Conservation (phyloP, 2,113 vertebrate species). For the Lipophrys pholis region DNA sequence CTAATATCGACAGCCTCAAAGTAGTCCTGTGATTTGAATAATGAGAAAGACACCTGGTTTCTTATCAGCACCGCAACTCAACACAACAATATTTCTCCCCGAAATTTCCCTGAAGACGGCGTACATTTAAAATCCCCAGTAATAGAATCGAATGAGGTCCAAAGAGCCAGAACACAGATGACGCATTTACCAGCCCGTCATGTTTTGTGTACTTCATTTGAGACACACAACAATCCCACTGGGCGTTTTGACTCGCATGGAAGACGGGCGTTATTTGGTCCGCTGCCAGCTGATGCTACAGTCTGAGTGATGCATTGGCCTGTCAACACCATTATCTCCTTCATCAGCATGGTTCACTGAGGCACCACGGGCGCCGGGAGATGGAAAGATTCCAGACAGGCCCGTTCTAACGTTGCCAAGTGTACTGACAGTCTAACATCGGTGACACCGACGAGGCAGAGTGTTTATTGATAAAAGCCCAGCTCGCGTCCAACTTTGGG, state of each 20-base stretch:
- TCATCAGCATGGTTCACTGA: slow-evolving; percentile 52
- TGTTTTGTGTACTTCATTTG: neutral
- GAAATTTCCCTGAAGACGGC: neutral
- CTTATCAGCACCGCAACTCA: neutral
- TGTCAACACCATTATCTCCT: slow-evolving; percentile 58
- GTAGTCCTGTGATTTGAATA: neutral
- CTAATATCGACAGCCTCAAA: too few species aligned
- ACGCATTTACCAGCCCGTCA: neutral
- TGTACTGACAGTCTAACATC: slow-evolving; percentile 46
- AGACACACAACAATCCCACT: neutral
- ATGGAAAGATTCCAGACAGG: slow-evolving; percentile 54
- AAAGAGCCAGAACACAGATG: neutral
- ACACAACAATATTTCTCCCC: neutral
- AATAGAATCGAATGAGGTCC: neutral
- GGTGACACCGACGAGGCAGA: slow-evolving; percentile 16
- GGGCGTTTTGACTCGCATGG: slow-evolving; percentile 21
- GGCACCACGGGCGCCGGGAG: slow-evolving; percentile 25
- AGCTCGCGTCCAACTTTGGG: slow-evolving; percentile 9
- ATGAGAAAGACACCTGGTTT: neutral
- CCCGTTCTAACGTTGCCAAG: slow-evolving; percentile 49
- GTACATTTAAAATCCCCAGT: neutral
- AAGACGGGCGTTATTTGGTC: slow-evolving; percentile 29
- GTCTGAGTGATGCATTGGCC: slow-evolving; percentile 55
- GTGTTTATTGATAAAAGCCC: slow-evolving; percentile 20
- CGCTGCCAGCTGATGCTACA: slow-evolving; percentile 42